A percentile compares a stretch with the other conserved stretches of the same genome.
Evolutionary conservation across 2,113 vertebrate genomes (phyloP).

Genomic region (Callipepla squamata): DNA sequence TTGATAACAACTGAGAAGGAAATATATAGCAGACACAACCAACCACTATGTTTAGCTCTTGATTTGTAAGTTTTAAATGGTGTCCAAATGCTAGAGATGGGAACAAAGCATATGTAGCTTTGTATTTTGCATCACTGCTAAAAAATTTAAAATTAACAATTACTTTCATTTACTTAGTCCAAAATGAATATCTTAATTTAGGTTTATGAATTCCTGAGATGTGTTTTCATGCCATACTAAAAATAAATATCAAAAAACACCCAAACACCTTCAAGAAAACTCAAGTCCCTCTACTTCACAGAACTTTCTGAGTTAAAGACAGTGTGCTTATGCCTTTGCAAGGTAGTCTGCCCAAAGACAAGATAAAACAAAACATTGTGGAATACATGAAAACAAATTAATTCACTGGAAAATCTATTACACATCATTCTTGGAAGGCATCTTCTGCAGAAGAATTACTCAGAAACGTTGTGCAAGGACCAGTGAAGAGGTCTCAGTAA

Average conservation of each 20-base stretch:
- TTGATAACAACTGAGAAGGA: conserved; percentile 59
- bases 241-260: background rate
- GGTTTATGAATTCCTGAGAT: conserved; percentile 16
- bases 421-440: background rate
- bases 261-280: background rate
- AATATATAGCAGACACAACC: conserved; percentile 62
- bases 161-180: background rate
- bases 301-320: background rate
- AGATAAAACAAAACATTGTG: background rate
- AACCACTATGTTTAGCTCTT: conserved; percentile 55
- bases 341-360: background rate
- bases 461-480: background rate
- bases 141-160: conserved; percentile 45
- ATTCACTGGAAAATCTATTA: background rate
- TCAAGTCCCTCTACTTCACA: background rate
- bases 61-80: conserved; percentile 57
- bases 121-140: conserved; percentile 37
- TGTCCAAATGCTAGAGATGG: conserved; percentile 38
- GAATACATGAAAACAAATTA: background rate
- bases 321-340: conserved; percentile 8
- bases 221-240: background rate
- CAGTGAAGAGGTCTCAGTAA: background rate
- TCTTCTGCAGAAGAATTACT: background rate
- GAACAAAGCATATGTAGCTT: conserved; percentile 20
- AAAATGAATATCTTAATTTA: background rate